Base-by-base conservation (phyloP, 2,888 invertebrate genomes). In the Atrina japonica region DNA sequence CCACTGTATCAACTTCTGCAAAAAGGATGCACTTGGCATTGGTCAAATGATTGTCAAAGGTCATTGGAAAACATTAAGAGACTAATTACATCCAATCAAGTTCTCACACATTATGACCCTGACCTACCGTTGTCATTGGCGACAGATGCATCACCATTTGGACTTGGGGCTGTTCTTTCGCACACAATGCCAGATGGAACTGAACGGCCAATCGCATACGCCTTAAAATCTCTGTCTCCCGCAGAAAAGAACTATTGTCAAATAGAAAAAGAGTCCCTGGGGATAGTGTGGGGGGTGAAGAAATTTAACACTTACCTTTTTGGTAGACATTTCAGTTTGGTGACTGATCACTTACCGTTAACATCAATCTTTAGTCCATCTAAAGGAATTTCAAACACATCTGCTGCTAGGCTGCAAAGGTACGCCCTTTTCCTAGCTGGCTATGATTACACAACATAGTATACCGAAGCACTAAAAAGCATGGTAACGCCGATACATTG, bases 341-440 rank as follows among this genome's bases (percentile, higher is more conserved):
- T 84, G 7, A 91, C 89, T 0, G 91, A 91, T 69, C 88, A 90
- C 68, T 83, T 89, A 68, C 91, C 91, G 0, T 72, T 92, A 0
- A 86, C 82, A 6, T 60, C 82, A 9, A 88, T 91, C 35, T 89
- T 91, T 59, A 78, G 81, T 53, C 78, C 84, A 21, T 81, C 84
- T 83, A 74, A 66, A 41, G 73, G 72, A 7, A 72, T 88, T n/a
- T 82, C 83, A 9, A 64, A 74, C 3, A 69, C 80, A 41, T 75
- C 85, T 6, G 85, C 84, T 18, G 79, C 72, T 27, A 71, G 85
- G 27, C 73, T 88, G 23, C 82, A 84, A 56, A 60, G 81, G 29
- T 87, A 85, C 83, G 80, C 80, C 1, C 40, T 81, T 0, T 71
- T 78, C 14, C 68, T 91, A 23, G 77, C 88, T 3, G 86, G 81